Evolutionary conservation across 2,888 invertebrate species (phyloP).

Genomic region (Trichogramma dendrolimi): DNA sequence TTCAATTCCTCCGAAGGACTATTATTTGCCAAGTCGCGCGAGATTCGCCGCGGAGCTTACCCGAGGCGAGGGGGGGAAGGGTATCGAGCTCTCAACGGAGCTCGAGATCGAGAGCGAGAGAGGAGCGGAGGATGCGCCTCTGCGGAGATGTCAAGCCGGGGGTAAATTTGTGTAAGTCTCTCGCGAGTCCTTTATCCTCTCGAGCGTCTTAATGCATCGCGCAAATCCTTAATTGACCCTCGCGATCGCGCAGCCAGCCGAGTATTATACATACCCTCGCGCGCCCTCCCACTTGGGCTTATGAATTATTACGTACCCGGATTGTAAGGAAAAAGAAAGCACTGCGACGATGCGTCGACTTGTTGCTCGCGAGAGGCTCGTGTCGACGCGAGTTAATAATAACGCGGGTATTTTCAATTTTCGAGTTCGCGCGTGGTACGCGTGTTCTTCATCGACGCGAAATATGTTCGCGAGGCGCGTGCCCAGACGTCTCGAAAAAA

Average conservation of each 20-base stretch:
- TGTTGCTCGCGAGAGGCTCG: not conserved
- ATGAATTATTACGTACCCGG: not conserved
- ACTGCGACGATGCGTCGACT: no score
- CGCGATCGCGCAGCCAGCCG: no score
- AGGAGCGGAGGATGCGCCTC: slow-evolving; percentile 13
- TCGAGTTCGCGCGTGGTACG: not conserved
- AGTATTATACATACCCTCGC: slow-evolving; percentile 13
- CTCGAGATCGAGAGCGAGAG: not conserved
- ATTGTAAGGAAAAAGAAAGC: not conserved
- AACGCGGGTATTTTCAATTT: slow-evolving; percentile 14
- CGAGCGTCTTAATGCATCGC: slow-evolving; percentile 42
- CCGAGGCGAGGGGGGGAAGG: not conserved
- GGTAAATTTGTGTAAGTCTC: slow-evolving; percentile 39
- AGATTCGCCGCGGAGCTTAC: no score
- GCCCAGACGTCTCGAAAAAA: not conserved
- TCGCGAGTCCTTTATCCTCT: slow-evolving; percentile 35
- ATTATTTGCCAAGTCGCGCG: no score
- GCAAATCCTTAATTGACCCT: slow-evolving; percentile 45
- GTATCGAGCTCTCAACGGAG: not conserved
- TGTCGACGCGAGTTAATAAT: slow-evolving; percentile 3
- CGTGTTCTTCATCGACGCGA: not conserved
- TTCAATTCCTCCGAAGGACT: no score
- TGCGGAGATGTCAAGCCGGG: slow-evolving; percentile 21
- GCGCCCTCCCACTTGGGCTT: not conserved
- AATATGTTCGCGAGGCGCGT: not conserved